Evolutionary conservation across 2,888 invertebrate genomes (phyloP), one percentile per base, ranked within the genome.

Genomic region (Mantis religiosa): DNA sequence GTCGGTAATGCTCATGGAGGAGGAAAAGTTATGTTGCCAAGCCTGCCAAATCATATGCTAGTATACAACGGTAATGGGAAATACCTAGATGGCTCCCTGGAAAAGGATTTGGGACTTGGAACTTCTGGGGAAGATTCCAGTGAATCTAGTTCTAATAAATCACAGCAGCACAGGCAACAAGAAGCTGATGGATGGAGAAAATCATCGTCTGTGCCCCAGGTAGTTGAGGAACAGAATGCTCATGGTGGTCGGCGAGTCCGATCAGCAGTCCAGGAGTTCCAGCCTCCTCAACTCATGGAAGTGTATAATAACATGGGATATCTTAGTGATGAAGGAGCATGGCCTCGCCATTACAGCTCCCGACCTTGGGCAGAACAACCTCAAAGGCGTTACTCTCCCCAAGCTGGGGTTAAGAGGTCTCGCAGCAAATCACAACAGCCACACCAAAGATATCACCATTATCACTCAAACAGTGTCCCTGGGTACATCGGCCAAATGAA

Each of bases 111-210:
- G 88, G 97, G 97, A 0, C 94, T 97, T 86, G 97, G 97, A 41
- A 97, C 97, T 1, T 97, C 97, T 0, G 97, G 97, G 25, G 97
- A 97, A 92, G 97, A 97, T 91, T 97, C 97, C 0, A 97, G 97
- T 90, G 97, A 97, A 92, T 96, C 96, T 91, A 96, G 97, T 91
- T 96, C 97, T 0, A 96, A 96, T 91, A 96, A 96, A 91, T 96
- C 96, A 0, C 96, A 96, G 92, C 94, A 96, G 15, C 94, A 95
- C 3, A 95, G 90, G 82, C 91, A 91, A 87, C 89, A 89, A 54
- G 92, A 94, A 90, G 85, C 88, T 20, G 95, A 96, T 85, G 95
- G 96, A 0, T 96, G 96, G 96, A 94, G 96, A 90, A 94, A 95
- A 90, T 95, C 96, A 25, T 95, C 95, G 90, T 95, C 95, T 7